Evolutionary conservation across 2,113 vertebrate species (phyloP).

Genomic region (Catharus bicknelli): DNA sequence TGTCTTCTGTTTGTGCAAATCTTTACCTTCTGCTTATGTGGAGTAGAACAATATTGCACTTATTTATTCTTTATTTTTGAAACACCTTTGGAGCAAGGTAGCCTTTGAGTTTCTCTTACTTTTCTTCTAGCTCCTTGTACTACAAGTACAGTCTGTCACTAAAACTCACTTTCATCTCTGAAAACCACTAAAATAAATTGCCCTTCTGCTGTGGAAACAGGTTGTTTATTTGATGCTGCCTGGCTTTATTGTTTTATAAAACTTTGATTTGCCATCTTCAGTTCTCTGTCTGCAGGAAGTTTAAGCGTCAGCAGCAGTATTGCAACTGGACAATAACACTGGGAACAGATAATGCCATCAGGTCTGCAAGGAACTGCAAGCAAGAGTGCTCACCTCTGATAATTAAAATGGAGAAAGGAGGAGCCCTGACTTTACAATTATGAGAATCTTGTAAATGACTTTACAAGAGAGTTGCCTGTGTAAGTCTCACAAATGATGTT

Average conservation of each 20-base stretch:
- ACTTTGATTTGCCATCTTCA: neutral
- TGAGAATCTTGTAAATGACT: neutral
- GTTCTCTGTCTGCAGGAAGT: neutral
- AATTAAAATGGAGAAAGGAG: neutral
- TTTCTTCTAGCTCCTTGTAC: neutral
- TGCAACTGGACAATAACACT: neutral
- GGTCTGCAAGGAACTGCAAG: neutral
- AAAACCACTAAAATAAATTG: neutral
- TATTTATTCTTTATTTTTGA: neutral
- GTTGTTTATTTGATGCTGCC: neutral
- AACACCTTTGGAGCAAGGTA: neutral
- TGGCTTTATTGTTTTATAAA: conserved; percentile 36
- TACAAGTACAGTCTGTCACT: neutral
- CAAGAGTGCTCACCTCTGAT: neutral
- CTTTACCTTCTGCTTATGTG: neutral
- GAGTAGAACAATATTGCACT: neutral
- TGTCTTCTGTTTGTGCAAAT: neutral
- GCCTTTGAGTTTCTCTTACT: neutral
- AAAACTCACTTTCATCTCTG: neutral
- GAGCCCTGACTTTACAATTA: neutral
- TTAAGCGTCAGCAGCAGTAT: neutral
- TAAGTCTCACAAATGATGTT: neutral
- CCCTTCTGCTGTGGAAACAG: neutral
- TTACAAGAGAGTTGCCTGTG: neutral
- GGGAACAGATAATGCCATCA: neutral